These are phyloP conservation scores for Poecilus cupreus DNA, from an alignment of 2,888 invertebrate genomes.

Conservation along the genomic window DNA sequence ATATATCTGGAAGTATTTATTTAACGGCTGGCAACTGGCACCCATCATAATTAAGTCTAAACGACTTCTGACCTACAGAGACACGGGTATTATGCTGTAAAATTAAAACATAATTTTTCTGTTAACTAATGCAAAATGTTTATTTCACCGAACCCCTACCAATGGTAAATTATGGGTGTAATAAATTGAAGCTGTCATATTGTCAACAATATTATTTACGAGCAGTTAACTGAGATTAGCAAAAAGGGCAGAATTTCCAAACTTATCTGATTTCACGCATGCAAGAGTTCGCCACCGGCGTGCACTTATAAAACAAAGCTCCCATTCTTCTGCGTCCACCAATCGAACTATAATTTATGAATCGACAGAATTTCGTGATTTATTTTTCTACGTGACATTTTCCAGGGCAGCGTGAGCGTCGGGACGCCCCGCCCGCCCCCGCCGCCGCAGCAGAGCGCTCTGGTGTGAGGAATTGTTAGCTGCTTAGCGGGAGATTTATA, in stretches of 20 bases:
- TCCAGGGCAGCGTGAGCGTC: slow-evolving; percentile 26
- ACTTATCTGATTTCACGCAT: slow-evolving; percentile 28
- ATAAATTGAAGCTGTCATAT: no score
- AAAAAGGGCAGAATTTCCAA: no score
- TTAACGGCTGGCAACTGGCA: no score
- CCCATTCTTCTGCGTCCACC: slow-evolving; percentile 15
- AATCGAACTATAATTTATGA: slow-evolving; percentile 57
- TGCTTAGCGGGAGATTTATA: slow-evolving; percentile 83
- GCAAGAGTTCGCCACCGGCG: not conserved
- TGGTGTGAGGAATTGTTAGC: slow-evolving; percentile 73
- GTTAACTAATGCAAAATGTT: no score
- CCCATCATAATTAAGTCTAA: no score
- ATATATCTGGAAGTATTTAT: no score
- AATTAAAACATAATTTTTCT: no score
- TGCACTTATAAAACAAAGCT: slow-evolving; percentile 38
- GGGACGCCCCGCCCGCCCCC: slow-evolving; percentile 9
- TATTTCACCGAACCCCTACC: no score
- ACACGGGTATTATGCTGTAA: no score
- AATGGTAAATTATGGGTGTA: no score
- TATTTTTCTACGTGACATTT: slow-evolving; percentile 60
- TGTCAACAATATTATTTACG: not conserved
- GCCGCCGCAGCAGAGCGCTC: slow-evolving; percentile 57
- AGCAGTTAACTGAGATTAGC: not conserved
- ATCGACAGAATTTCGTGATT: slow-evolving; percentile 58
- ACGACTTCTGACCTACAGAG: no score